A percentile compares a stretch with the other conserved stretches of the same genome.
These are phyloP conservation scores for Hipparchia semele DNA, from an alignment of 2,888 invertebrate genomes.

Conservation along the genomic window DNA sequence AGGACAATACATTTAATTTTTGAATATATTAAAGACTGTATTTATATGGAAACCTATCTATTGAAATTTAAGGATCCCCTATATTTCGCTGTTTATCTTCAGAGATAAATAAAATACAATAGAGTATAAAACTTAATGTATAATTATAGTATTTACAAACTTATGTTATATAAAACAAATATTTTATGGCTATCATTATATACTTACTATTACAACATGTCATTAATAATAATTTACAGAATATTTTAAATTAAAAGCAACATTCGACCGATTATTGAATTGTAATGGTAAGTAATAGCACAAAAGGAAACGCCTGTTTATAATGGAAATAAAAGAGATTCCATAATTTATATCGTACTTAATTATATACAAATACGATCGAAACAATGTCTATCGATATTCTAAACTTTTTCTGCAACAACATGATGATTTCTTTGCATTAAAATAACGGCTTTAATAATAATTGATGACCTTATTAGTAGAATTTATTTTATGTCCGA, in stretches of 20 bases:
- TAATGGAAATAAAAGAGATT: constrained; percentile 79
- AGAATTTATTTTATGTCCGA: background rate
- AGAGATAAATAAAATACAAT: constrained; percentile 74
- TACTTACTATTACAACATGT: constrained; percentile 81
- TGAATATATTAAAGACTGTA: background rate
- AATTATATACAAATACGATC: constrained; percentile 72
- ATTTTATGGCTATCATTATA: constrained; percentile 81
- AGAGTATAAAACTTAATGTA: constrained; percentile 82
- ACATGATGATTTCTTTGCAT: background rate
- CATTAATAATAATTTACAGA: constrained; percentile 78
- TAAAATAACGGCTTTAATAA: constrained; percentile 2
- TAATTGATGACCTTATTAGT: background rate
- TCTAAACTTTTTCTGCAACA: background rate
- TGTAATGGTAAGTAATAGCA: constrained; percentile 69
- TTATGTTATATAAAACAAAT: constrained; percentile 82
- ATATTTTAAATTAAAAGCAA: constrained; percentile 77
- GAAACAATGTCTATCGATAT: constrained; percentile 66
- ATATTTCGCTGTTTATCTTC: background rate
- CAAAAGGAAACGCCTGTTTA: constrained; percentile 68
- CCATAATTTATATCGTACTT: constrained; percentile 74
- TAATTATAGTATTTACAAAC: constrained; percentile 82
- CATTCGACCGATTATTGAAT: constrained; percentile 75
- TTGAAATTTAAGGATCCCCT: background rate
- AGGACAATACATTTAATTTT: background rate
- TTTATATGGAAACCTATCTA: background rate